phyloP scores from a whole-genome alignment of 2,113 vertebrate genomes.

The Todiramphus saurophagus region DNA sequence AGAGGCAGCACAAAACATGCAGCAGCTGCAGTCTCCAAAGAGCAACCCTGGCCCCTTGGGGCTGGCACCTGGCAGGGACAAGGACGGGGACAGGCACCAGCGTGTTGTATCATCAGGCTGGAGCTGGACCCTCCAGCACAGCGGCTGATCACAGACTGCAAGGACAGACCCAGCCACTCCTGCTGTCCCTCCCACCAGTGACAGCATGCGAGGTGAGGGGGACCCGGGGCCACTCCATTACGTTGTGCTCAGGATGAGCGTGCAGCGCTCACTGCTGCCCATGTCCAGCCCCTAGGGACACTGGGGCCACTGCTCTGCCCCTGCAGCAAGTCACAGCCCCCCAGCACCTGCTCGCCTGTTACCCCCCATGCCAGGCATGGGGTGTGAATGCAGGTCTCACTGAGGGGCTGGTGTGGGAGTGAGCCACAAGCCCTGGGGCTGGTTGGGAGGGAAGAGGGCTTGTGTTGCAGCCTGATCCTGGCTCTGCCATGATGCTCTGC shows the following conservation, averaged over 20 bases:
- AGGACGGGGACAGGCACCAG: neutral
- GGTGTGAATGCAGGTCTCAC: neutral
- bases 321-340: neutral
- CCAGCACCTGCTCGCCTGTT: neutral
- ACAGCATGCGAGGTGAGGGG: fast-evolving
- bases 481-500: neutral
- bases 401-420: fast-evolving
- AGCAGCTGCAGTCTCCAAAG: constrained; percentile 21
- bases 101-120: neutral
- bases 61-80: neutral
- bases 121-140: neutral
- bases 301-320: fast-evolving
- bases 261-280: neutral
- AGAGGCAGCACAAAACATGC: constrained; percentile 25
- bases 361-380: neutral
- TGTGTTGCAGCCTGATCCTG: fast-evolving
- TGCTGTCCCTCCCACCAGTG: neutral
- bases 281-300: neutral
- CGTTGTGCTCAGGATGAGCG: fast-evolving
- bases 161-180: neutral
- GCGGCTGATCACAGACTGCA: neutral
- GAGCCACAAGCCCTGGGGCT: neutral
- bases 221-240: neutral
- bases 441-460: neutral
- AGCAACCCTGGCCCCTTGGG: neutral